Evolutionary conservation across 2,888 invertebrate genomes (phyloP).

Genomic region (Catocala sponsa): DNA sequence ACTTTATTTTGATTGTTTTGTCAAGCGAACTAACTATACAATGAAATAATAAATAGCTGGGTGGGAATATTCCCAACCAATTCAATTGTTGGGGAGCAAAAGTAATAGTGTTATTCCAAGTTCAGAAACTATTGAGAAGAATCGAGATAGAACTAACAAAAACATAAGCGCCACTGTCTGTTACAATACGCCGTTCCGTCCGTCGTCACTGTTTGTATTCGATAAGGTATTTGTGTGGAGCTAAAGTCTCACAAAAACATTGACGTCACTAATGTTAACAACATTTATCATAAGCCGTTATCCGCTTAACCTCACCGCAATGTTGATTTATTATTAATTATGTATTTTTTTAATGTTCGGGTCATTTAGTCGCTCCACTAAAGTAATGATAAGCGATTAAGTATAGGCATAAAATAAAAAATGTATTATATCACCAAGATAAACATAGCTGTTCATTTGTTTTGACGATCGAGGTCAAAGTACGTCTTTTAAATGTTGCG

Average conservation of each 20-base stretch:
- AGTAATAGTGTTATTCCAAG: conserved; percentile 49
- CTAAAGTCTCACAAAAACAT: neutral
- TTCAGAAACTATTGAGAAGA: conserved; percentile 48
- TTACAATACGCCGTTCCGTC: conserved; percentile 24
- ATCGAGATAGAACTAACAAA: conserved; percentile 42
- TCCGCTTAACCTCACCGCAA: conserved; percentile 32
- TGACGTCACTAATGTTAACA: conserved; percentile 30
- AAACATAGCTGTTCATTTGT: neutral
- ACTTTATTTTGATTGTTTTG: conserved; percentile 39
- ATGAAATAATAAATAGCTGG: conserved; percentile 46
- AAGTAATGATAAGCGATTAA: no score
- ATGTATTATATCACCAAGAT: neutral
- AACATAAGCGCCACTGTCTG: conserved; percentile 40
- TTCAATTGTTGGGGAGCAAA: conserved; percentile 60
- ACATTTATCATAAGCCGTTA: conserved; percentile 24
- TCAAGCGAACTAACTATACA: conserved; percentile 35
- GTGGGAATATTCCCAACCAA: conserved; percentile 62
- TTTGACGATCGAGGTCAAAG: no score
- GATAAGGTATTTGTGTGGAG: conserved; percentile 9
- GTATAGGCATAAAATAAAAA: no score
- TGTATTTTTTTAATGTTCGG: conserved; percentile 6
- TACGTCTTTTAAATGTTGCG: no score
- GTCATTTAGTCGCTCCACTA: neutral
- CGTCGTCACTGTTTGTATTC: conserved; percentile 26
- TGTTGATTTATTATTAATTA: conserved; percentile 36